These are phyloP conservation scores for Phortica magna DNA, from an alignment of 2,888 invertebrate species.

Conservation along the genomic window DNA sequence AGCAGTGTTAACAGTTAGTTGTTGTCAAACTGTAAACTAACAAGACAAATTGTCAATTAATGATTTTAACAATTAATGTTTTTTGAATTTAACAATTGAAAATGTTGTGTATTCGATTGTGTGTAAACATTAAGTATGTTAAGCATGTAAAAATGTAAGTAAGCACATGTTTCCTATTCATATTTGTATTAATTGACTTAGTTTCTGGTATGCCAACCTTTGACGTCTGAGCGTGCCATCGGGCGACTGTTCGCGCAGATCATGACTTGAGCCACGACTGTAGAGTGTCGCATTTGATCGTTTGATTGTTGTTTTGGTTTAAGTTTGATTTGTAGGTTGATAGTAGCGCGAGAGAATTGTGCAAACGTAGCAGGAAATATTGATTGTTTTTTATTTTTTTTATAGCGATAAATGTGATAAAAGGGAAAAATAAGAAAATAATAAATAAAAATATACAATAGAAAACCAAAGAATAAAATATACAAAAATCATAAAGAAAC, in stretches of 20 bases:
- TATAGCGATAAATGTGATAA: constrained; percentile 62
- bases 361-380: constrained; percentile 63
- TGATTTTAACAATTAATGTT: neutral
- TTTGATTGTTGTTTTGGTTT: constrained; percentile 28
- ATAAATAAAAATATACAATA: constrained; percentile 46
- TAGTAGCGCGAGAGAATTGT: constrained; percentile 59
- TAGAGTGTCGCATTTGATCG: constrained; percentile 39
- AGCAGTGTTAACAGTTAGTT: too few species aligned
- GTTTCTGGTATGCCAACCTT: constrained; percentile 82
- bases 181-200: constrained; percentile 43
- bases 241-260: constrained; percentile 86
- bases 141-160: constrained; percentile 9
- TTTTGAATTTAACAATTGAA: neutral
- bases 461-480: constrained; percentile 50
- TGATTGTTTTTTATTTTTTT: constrained; percentile 45
- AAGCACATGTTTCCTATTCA: constrained; percentile 10
- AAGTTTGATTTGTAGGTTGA: constrained; percentile 43
- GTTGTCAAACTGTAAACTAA: constrained; percentile 40
- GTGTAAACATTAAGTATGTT: neutral
- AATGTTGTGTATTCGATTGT: neutral
- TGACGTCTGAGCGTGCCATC: constrained; percentile 85
- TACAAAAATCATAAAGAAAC: constrained; percentile 45
- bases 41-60: constrained; percentile 14
- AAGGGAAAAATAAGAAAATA: constrained; percentile 39
- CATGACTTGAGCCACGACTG: constrained; percentile 87